These are phyloP conservation scores for Nomada fabriciana DNA, from an alignment of 2,888 invertebrate species.

Conservation along the genomic window DNA sequence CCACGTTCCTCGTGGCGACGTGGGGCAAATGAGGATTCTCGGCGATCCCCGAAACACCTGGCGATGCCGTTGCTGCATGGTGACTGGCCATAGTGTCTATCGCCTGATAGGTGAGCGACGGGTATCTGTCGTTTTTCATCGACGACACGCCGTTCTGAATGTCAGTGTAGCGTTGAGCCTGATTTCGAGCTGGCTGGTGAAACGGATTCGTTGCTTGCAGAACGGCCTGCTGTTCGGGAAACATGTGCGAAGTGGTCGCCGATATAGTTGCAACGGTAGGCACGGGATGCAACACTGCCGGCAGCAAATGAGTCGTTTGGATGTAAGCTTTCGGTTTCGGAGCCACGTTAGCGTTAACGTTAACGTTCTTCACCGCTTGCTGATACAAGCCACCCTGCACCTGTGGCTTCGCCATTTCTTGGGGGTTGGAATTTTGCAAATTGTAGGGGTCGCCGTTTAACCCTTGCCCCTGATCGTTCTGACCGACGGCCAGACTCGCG, in stretches of 20 bases:
- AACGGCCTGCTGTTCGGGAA: conserved; percentile 51
- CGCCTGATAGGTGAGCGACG: conserved; percentile 62
- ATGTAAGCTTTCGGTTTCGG: conserved; percentile 61
- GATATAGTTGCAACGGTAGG: conserved; percentile 60
- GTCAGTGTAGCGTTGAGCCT: conserved; percentile 67
- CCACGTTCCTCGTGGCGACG: conserved; percentile 79
- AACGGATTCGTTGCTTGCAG: conserved; percentile 45
- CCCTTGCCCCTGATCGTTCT: conserved; percentile 59
- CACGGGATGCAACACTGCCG: conserved; percentile 74
- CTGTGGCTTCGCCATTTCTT: conserved; percentile 63
- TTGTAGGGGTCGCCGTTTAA: conserved; percentile 60
- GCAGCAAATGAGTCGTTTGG: conserved; percentile 75
- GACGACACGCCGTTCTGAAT: conserved; percentile 70
- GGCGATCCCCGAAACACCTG: conserved; percentile 44
- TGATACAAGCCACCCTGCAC: conserved; percentile 55
- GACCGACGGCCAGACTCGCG: conserved; percentile 76
- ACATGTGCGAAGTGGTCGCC: conserved; percentile 70
- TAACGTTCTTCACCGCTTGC: conserved; percentile 41
- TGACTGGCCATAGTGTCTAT: conserved; percentile 76
- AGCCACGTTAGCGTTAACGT: conserved; percentile 32
- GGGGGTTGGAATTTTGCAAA: conserved; percentile 58
- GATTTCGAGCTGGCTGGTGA: conserved; percentile 62
- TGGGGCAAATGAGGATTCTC: conserved; percentile 78
- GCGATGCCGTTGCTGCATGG: conserved; percentile 66
- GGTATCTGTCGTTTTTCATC: conserved; percentile 37